Evolutionary conservation across 2,113 vertebrate genomes (phyloP).

Genomic region (Hydrochoerus hydrochaeris): DNA sequence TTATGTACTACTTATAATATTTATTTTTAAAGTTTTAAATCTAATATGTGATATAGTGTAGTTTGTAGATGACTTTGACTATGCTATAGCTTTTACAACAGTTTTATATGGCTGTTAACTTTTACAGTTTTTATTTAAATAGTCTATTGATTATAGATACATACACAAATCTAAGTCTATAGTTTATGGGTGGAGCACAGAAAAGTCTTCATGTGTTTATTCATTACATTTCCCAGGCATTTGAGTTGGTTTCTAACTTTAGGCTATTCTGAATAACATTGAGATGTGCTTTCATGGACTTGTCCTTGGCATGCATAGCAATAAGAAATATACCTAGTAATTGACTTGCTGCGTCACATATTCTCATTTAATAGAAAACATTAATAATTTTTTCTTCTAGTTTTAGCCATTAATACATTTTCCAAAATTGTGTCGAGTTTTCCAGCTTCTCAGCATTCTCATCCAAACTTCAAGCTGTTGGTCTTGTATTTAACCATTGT

Average conservation of each 20-base stretch:
- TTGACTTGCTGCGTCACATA: neutral
- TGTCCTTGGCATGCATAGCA: neutral
- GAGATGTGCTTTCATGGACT: neutral
- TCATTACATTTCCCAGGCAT: neutral
- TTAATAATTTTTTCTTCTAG: neutral
- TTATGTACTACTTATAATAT: neutral
- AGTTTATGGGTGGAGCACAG: neutral
- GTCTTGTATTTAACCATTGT: neutral
- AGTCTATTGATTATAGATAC: neutral
- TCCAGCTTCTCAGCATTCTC: neutral
- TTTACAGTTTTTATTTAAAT: neutral
- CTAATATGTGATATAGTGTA: neutral
- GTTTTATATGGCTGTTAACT: neutral
- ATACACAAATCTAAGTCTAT: neutral
- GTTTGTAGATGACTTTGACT: neutral
- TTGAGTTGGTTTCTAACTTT: slow-evolving; percentile 19
- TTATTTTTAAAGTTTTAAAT: neutral
- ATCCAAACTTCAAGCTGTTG: neutral
- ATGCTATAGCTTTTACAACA: neutral
- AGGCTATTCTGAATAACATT: neutral
- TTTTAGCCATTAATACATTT: neutral
- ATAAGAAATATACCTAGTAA: neutral
- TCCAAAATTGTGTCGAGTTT: neutral
- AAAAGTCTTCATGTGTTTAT: slow-evolving; percentile 9
- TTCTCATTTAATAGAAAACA: neutral